Evolutionary conservation across 2,888 invertebrate genomes (phyloP), one percentile per base, ranked within the genome.

Genomic region (Laothoe populi): DNA sequence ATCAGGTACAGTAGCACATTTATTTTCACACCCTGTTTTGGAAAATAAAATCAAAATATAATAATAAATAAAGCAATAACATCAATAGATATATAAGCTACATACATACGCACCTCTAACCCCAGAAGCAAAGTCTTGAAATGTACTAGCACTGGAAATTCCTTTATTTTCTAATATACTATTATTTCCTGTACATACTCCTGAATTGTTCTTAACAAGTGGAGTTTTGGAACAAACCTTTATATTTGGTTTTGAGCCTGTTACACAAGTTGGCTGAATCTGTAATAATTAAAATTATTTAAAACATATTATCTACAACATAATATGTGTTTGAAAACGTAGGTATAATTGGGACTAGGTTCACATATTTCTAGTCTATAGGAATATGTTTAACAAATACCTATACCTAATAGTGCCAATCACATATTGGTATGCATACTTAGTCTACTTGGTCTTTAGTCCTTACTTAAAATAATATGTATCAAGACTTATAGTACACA

Each of bases 111-210:
- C 38, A 63, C 63, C 63, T 59, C 8, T 45, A 23, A 89, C 83
- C 35, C 86, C 88, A 61, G 81, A 73, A 11, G 82, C 76, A 67
- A 88, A 87, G 13, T 86, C 82, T 67, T 85, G 83, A 65, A 87
- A 88, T 26, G 79, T 78, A 46, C 70, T 68, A 77, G 79, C 78
- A 45, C 70, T 68, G 77, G 59, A 69, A 75, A 35, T 69, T 70
- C 66, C 67, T 40, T 62, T 72, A 57, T 44, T 31, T 31, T 59
- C 44, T 11, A 45, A 16, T 59, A 13, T 11, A 19, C 4, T 59
- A 31, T 59, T 31, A 38, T 38, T 40, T 48, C 16, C 46, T 13
- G 46, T 38, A 21, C 38, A 35, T 23, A 46, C 45, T 46, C 11
- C 31, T 19, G 11, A 16, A 13, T 31, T 45, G 7, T 45, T 44